phyloP scores from a whole-genome alignment of 2,797 vertebrate species.

The Prionace glauca region DNA sequence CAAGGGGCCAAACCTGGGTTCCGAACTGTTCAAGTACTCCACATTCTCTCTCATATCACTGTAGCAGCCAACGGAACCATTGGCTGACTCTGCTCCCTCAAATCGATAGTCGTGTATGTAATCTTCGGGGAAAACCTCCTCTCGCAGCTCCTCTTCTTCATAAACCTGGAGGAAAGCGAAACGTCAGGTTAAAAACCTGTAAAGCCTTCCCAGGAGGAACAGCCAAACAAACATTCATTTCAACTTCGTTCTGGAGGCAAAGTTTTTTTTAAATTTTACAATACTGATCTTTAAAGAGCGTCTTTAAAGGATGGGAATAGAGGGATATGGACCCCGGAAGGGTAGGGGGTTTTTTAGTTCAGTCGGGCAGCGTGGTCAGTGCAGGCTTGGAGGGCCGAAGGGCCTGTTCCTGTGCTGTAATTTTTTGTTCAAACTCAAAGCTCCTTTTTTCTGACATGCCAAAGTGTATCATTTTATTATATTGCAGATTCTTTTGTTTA shows the following conservation, averaged over 20 bases:
- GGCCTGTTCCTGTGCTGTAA: too few species aligned
- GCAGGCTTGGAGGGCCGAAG: too few species aligned
- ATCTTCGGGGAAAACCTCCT: slow-evolving; percentile 69
- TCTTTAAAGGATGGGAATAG: too few species aligned
- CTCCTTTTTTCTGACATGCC: neutral
- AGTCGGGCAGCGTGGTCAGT: too few species aligned
- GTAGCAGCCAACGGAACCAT: slow-evolving; percentile 83
- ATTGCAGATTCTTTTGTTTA: neutral
- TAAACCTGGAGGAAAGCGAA: slow-evolving; percentile 65
- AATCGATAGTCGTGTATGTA: slow-evolving; percentile 67
- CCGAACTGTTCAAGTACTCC: slow-evolving; percentile 79
- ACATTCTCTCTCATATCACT: slow-evolving; percentile 69
- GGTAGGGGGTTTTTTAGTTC: too few species aligned
- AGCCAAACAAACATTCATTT: neutral
- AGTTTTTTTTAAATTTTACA: too few species aligned
- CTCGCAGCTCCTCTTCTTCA: slow-evolving; percentile 61
- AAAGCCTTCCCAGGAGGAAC: neutral
- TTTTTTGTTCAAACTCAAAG: neutral
- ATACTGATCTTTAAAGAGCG: too few species aligned
- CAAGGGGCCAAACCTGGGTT: slow-evolving; percentile 72
- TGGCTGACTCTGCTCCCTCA: slow-evolving; percentile 75
- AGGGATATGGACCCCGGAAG: too few species aligned
- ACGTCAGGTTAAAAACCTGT: slow-evolving; percentile 45
- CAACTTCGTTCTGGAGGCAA: neutral
- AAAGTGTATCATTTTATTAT: neutral